These are phyloP conservation scores for Vespertilio murinus DNA, from an alignment of 2,797 vertebrate genomes.

Conservation along the genomic window DNA sequence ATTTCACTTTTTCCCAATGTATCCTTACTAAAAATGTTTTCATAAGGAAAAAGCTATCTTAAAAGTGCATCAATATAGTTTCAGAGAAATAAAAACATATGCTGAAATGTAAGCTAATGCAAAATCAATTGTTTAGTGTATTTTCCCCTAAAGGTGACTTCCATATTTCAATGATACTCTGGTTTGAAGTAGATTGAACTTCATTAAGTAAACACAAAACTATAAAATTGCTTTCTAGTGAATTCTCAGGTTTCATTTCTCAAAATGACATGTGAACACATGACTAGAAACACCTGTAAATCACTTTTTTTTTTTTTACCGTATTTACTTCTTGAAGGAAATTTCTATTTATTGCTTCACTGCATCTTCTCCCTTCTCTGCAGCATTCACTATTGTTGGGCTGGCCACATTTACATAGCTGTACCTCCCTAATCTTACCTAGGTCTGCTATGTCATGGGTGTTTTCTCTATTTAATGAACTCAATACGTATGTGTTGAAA, in stretches of 20 bases:
- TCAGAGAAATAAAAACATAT: neutral
- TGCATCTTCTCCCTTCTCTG: neutral
- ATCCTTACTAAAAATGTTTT: neutral
- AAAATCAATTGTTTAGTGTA: neutral
- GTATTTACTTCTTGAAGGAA: neutral
- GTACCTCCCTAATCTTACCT: neutral
- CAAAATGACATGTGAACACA: neutral
- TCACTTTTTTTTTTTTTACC: neutral
- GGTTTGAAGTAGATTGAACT: neutral
- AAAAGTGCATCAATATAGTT: constrained; percentile 18
- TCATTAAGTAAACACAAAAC: neutral
- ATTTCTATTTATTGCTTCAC: neutral
- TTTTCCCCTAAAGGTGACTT: neutral
- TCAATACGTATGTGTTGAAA: neutral
- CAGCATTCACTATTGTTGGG: neutral
- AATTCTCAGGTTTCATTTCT: neutral
- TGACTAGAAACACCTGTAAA: neutral
- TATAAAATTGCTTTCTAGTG: neutral
- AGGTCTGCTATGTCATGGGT: neutral
- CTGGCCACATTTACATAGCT: neutral
- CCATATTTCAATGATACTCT: neutral
- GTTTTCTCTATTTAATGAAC: neutral
- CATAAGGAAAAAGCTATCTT: neutral
- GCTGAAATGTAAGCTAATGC: neutral
- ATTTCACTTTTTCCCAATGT: neutral